Evolutionary conservation across 2,113 vertebrate genomes (phyloP).

Genomic region (Psilopsiagon aurifrons): DNA sequence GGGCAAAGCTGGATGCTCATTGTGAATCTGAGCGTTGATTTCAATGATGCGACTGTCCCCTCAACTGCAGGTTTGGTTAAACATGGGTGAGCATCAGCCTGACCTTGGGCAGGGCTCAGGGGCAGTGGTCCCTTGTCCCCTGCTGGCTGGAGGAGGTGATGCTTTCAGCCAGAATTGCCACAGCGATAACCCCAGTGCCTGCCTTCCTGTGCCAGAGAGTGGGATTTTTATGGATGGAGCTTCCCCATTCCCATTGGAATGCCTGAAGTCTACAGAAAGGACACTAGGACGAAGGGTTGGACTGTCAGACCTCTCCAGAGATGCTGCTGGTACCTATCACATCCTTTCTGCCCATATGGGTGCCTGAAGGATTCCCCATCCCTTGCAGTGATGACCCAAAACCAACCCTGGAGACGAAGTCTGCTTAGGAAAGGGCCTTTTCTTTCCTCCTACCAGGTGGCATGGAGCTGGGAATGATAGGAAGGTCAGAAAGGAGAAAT

Average conservation of each 20-base stretch:
- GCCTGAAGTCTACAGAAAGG: neutral
- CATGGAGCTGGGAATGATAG: accelerated
- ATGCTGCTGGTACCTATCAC: accelerated
- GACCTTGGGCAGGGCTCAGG: neutral
- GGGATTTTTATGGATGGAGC: neutral
- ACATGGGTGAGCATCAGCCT: neutral
- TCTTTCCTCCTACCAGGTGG: neutral
- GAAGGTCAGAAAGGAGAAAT: neutral
- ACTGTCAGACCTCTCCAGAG: neutral
- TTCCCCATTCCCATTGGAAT: neutral
- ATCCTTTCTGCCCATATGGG: accelerated
- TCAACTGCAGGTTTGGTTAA: neutral
- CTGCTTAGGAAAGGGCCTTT: neutral
- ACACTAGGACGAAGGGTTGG: accelerated
- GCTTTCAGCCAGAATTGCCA: accelerated
- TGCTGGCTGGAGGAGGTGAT: neutral
- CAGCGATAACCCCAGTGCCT: neutral
- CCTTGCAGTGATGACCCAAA: neutral
- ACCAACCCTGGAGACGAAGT: accelerated
- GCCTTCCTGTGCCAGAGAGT: neutral
- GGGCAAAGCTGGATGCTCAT: neutral
- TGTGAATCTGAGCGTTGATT: neutral
- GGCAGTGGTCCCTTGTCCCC: neutral
- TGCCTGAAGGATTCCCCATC: neutral
- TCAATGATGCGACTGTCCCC: neutral